Evolutionary conservation across 2,113 vertebrate species (phyloP).

Genomic region (Syngnathoides biaculeatus): DNA sequence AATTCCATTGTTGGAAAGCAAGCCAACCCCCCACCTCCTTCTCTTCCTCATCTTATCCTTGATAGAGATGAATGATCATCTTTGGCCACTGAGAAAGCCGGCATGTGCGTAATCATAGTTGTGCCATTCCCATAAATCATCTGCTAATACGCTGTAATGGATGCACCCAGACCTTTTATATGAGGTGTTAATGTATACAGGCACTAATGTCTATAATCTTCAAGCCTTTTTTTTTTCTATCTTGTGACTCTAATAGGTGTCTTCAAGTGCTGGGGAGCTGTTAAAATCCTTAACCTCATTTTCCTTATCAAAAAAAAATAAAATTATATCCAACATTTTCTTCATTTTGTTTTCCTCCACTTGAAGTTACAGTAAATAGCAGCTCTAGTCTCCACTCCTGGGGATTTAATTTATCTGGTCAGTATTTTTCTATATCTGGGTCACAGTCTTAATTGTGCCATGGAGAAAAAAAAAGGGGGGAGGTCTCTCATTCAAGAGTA

Average conservation of each 20-base stretch:
- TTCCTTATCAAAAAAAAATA: slow-evolving; percentile 19
- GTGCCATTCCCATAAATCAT: slow-evolving; percentile 26
- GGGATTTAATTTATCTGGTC: slow-evolving; percentile 39
- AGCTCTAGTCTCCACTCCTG: slow-evolving; percentile 5
- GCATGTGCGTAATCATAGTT: not conserved
- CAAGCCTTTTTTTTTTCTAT: slow-evolving; percentile 6
- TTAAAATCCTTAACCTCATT: slow-evolving; percentile 48
- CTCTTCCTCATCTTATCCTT: not conserved
- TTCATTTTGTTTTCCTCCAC: not conserved
- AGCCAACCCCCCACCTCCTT: not conserved
- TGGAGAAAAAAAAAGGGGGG: slow-evolving; percentile 17
- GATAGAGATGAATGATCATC: slow-evolving; percentile 13
- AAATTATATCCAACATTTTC: not conserved
- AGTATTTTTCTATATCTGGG: slow-evolving; percentile 48
- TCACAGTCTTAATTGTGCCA: slow-evolving; percentile 42
- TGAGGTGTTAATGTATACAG: slow-evolving; percentile 1
- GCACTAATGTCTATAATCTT: slow-evolving; percentile 14
- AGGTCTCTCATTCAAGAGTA: slow-evolving; percentile 33
- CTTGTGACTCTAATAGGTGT: slow-evolving; percentile 32
- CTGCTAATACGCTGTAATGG: slow-evolving; percentile 16
- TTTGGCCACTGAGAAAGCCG: not conserved
- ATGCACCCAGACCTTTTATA: slow-evolving; percentile 7
- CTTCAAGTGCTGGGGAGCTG: slow-evolving; percentile 19
- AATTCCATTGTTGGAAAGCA: not conserved
- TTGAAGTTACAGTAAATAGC: slow-evolving; percentile 14